Conservation (phyloP, 2,888 invertebrate genomes). For the Andrena flavipes region DNA sequence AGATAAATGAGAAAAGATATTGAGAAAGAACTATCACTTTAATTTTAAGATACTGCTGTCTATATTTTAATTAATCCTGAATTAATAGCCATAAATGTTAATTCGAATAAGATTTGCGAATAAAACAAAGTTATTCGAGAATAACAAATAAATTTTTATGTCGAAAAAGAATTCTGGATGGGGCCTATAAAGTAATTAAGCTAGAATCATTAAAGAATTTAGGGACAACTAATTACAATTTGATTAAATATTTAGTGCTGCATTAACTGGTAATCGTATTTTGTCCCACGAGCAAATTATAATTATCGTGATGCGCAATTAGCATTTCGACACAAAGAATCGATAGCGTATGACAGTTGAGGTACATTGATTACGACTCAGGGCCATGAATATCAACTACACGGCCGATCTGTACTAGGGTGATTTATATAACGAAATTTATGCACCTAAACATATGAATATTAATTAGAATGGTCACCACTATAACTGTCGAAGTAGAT, state of each 20-base stretch:
- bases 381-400: constrained; percentile 52
- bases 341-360: constrained; percentile 34
- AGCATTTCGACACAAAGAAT: constrained; percentile 21
- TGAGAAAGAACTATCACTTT: neutral
- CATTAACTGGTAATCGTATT: neutral
- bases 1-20: neutral
- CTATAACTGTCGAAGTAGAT: constrained; percentile 20
- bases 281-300: neutral
- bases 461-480: constrained; percentile 32
- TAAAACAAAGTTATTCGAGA: too few relatives aligned
- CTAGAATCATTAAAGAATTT: neutral
- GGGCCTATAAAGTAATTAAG: neutral
- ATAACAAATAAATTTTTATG: neutral
- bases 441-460: constrained; percentile 40
- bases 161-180: neutral
- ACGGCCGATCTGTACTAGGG: constrained; percentile 23
- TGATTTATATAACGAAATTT: constrained; percentile 35
- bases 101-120: too few relatives aligned
- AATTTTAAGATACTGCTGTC: neutral
- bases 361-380: constrained; percentile 35
- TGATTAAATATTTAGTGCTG: neutral
- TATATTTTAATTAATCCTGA: neutral
- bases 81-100: too few relatives aligned
- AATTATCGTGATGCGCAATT: constrained; percentile 12
- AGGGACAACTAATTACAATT: neutral